Conservation (phyloP, 2,888 invertebrate species). For the Cantharis rustica region DNA sequence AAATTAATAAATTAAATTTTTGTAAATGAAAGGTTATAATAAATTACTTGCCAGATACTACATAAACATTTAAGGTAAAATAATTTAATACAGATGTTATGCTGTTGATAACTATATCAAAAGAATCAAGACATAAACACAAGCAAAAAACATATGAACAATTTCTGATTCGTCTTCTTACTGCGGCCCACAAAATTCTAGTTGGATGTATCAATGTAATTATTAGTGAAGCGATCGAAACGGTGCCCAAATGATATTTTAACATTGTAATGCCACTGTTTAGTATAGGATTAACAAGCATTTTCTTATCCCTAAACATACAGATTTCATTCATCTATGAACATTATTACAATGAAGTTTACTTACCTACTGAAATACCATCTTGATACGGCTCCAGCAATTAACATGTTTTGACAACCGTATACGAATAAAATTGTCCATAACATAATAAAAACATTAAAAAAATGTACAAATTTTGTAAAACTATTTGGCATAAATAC, state of each 20-base stretch:
- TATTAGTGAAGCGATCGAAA: constrained; percentile 76
- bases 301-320: constrained; percentile 56
- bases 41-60: constrained; percentile 64
- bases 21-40: not conserved
- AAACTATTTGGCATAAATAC: constrained; percentile 36
- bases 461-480: constrained; percentile 46
- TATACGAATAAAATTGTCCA: constrained; percentile 65
- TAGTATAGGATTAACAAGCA: constrained; percentile 56
- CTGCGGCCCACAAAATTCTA: not conserved
- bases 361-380: constrained; percentile 66
- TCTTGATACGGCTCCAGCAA: constrained; percentile 63
- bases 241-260: constrained; percentile 75
- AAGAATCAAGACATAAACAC: not conserved
- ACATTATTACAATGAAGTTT: not conserved
- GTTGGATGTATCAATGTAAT: constrained; percentile 63
- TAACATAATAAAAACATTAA: constrained; percentile 60
- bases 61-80: constrained; percentile 72
- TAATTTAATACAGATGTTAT: constrained; percentile 67
- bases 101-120: not conserved
- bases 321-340: not conserved
- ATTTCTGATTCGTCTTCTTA: constrained; percentile 66
- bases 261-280: constrained; percentile 58
- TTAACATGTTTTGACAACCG: constrained; percentile 66
- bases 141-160: constrained; percentile 67
- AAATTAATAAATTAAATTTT: constrained; percentile 8